Base-by-base conservation (phyloP, 2,888 invertebrate species). In the Branchellion lobata region DNA sequence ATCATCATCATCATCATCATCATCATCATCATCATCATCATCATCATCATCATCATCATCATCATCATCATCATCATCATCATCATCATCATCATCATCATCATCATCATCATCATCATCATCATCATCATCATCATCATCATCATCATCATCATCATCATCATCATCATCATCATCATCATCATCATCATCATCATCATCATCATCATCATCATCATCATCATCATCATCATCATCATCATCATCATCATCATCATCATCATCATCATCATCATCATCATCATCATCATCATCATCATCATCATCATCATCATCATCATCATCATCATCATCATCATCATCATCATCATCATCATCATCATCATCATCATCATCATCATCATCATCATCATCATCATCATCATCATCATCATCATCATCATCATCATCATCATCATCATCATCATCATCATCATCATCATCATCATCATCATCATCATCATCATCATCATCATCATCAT, bases 21-120 rank as follows among this genome's bases (percentile, higher is more conserved):
- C 76, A 76, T 61, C 76, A 76, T 31, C 76, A 61, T 29, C 82
- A 81, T 92, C 92, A 90, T 92, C 76, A 76, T 53, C 76, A 76
- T 57, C 61, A 57, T 76, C 61, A 76, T 33, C 76, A 76, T 61
- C 76, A 76, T 31, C 76, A 61, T 29, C 82, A 81, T 92, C 92
- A 90, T 92, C 76, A 76, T 53, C 76, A 76, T 57, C 61, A 57
- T 76, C 61, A 76, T 33, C 76, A 76, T 61, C 76, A 76, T 31
- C 76, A 61, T 29, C 82, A 81, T 92, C 92, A 90, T 92, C 76
- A 76, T 53, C 76, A 76, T 57, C 61, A 57, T 76, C 61, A 76
- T 33, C 76, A 76, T 61, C 76, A 76, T 31, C 76, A 61, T 29
- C 82, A 81, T 92, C 92, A 90, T 92, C 76, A 76, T 53, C 76